Conservation (phyloP, 2,113 vertebrate species). For the Tetrao urogallus region DNA sequence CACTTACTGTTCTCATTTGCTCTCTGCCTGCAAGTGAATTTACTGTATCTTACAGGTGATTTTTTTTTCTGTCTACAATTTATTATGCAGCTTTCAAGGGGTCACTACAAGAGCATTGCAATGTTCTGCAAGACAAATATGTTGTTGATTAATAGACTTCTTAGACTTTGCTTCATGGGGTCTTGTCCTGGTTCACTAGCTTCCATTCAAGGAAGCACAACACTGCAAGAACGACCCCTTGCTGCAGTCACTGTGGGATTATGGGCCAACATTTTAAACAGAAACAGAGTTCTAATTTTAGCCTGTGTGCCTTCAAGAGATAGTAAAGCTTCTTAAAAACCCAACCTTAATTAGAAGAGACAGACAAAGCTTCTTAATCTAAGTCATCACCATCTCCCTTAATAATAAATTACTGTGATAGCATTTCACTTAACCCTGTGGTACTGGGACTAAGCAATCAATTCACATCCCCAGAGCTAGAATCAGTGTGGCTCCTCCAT, state of each 20-base stretch:
- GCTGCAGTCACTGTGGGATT: neutral
- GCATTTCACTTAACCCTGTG: conserved; percentile 63
- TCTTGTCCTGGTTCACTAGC: neutral
- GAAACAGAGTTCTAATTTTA: conserved; percentile 59
- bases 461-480: neutral
- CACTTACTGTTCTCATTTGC: neutral
- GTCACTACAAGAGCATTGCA: neutral
- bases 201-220: conserved; percentile 4
- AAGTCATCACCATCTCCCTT: conserved; percentile 61
- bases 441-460: conserved; percentile 3
- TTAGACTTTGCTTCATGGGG: neutral
- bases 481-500: neutral
- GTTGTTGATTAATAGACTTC: conserved; percentile 24
- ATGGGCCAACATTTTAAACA: conserved; percentile 48
- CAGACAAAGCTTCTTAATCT: conserved; percentile 73
- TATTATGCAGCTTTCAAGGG: neutral
- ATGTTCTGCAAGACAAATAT: neutral
- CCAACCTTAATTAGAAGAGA: conserved; percentile 67
- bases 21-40: neutral
- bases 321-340: conserved; percentile 67
- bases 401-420: conserved; percentile 60
- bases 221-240: neutral
- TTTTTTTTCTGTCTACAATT: neutral
- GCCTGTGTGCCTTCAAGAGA: conserved; percentile 50
- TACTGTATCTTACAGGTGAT: neutral